A percentile compares a stretch with the other conserved stretches of the same genome.
Conservation (phyloP, 2,888 invertebrate species). For the Papilio gigon region DNA sequence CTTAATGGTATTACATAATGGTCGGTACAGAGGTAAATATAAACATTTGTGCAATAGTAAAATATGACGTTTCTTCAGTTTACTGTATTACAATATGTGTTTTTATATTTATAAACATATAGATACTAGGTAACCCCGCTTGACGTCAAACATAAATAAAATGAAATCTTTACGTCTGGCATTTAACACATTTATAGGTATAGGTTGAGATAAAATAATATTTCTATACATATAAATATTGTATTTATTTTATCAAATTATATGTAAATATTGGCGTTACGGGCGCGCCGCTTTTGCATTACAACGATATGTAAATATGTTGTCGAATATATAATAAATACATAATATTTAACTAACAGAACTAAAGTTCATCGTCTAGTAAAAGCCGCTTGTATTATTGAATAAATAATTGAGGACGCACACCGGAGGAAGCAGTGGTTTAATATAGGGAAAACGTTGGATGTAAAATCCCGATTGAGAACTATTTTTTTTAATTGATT, state of each 20-base stretch:
- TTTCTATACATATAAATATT: neutral
- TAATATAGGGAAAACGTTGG: neutral
- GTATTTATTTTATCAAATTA: neutral
- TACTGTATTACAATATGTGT: neutral
- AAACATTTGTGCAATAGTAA: slow-evolving; percentile 1
- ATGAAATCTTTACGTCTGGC: too few relatives aligned
- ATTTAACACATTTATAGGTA: too few relatives aligned
- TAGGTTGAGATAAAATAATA: too few relatives aligned
- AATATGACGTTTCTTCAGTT: slow-evolving; percentile 17
- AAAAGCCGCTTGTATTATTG: slow-evolving; percentile 19
- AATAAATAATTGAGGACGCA: slow-evolving; percentile 35
- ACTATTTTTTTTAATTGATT: too few relatives aligned
- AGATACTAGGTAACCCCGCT: too few relatives aligned
- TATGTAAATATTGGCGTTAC: neutral
- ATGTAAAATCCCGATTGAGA: neutral
- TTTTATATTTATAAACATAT: too few relatives aligned
- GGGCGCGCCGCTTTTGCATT: slow-evolving; percentile 31
- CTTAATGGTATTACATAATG: slow-evolving; percentile 33
- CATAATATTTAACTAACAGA: slow-evolving; percentile 22
- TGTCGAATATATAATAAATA: slow-evolving; percentile 21
- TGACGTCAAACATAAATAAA: too few relatives aligned
- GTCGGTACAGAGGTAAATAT: slow-evolving; percentile 6
- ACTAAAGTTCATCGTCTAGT: slow-evolving; percentile 29
- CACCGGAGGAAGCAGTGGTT: neutral
- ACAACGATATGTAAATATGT: slow-evolving; percentile 25